These are phyloP conservation scores for Peribatodes rhomboidaria DNA, from an alignment of 2,888 invertebrate genomes.

Conservation along the genomic window DNA sequence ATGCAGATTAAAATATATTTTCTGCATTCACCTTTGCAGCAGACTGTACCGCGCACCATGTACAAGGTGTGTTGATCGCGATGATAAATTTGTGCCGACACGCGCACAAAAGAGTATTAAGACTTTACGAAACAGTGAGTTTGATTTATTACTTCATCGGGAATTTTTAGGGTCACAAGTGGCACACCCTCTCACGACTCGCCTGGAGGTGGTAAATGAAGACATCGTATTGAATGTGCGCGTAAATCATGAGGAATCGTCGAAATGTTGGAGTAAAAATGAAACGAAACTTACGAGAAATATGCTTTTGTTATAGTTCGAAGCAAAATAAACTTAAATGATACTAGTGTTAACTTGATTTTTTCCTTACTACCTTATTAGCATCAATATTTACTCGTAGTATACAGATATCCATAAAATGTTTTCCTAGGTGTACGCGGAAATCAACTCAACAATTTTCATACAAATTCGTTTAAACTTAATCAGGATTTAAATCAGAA, in stretches of 20 bases:
- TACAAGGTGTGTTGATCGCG: constrained; percentile 59
- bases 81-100: constrained; percentile 68
- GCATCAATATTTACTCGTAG: too few species aligned
- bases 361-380: background rate
- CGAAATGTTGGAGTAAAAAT: constrained; percentile 15
- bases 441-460: too few species aligned
- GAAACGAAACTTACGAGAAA: background rate
- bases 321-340: too few species aligned
- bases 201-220: constrained; percentile 80
- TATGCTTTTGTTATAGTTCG: background rate
- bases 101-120: constrained; percentile 70
- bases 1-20: background rate
- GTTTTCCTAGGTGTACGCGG: too few species aligned
- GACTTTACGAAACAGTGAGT: constrained; percentile 71
- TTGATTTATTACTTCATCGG: constrained; percentile 83
- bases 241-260: constrained; percentile 71
- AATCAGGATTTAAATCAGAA: too few species aligned
- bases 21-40: background rate
- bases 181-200: constrained; percentile 79
- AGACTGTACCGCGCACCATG: constrained; percentile 14
- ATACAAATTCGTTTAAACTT: too few species aligned
- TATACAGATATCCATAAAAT: too few species aligned
- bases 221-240: constrained; percentile 72
- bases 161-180: constrained; percentile 75
- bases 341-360: background rate